These are phyloP conservation scores for Carcharodon carcharias DNA, from an alignment of 2,797 vertebrate genomes.

Conservation along the genomic window DNA sequence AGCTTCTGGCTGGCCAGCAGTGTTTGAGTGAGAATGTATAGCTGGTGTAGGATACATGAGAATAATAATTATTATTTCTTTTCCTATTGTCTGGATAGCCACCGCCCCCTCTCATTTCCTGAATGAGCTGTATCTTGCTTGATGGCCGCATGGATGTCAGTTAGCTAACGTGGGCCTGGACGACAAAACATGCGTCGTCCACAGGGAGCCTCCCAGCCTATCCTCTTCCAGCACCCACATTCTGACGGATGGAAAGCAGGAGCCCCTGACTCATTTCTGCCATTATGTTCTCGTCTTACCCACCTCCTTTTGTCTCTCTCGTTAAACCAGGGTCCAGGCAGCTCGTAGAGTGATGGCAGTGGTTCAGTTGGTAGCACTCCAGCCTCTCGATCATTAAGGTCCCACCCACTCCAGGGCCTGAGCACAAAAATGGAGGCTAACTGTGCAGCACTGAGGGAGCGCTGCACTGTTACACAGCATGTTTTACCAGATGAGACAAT, in stretches of 20 bases:
- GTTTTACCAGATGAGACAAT: no score
- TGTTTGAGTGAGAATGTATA: not conserved
- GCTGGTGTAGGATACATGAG: not conserved
- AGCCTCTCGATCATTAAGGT: no score
- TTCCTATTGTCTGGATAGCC: not conserved
- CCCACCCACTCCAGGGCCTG: no score
- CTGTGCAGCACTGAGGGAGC: no score
- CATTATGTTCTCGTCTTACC: no score
- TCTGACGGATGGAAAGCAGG: no score
- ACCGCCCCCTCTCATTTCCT: not conserved
- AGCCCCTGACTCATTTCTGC: not conserved
- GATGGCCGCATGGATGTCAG: not conserved
- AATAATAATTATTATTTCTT: not conserved
- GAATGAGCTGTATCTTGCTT: not conserved
- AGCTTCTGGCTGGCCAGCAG: not conserved
- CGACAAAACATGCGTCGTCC: no score
- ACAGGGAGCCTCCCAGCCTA: not conserved
- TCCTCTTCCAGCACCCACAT: not conserved
- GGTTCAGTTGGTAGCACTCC: no score
- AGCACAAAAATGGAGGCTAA: no score
- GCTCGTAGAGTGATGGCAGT: no score
- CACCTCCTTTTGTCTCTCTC: not conserved
- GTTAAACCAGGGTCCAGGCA: not conserved
- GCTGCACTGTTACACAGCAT: no score
- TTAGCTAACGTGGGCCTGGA: no score